These are phyloP conservation scores for Aleadryas rufinucha DNA, from an alignment of 2,113 vertebrate genomes.

Conservation along the genomic window DNA sequence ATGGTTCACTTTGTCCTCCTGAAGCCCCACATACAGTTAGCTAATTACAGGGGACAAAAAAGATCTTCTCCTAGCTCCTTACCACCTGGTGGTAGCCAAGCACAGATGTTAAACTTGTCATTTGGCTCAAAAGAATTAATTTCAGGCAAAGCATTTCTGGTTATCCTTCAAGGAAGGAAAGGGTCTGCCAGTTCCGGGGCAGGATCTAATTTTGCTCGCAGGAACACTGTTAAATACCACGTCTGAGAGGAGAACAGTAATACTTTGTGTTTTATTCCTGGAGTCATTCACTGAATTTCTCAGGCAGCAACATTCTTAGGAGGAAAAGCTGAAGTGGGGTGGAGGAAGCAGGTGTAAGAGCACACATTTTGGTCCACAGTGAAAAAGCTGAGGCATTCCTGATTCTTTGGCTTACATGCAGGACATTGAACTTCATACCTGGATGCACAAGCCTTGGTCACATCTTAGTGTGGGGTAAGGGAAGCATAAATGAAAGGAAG, in stretches of 20 bases:
- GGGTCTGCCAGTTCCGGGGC: background rate
- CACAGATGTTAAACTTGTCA: background rate
- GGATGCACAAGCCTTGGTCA: background rate
- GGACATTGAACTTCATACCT: background rate
- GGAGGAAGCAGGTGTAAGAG: background rate
- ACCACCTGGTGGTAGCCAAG: background rate
- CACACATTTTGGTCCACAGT: background rate
- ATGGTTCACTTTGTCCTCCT: background rate
- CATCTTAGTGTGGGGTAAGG: background rate
- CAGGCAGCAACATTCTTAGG: background rate
- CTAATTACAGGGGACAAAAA: background rate
- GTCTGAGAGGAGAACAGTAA: background rate
- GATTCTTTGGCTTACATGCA: background rate
- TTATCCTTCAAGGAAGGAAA: background rate
- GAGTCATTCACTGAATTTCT: background rate
- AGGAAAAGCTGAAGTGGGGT: background rate
- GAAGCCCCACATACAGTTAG: background rate
- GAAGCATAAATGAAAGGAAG: background rate
- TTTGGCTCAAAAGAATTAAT: background rate
- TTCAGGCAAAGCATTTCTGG: background rate
- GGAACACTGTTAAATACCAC: background rate
- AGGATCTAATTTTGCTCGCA: background rate
- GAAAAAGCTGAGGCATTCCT: background rate
- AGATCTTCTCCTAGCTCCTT: background rate
- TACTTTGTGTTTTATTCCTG: background rate